Conservation (phyloP, 1,140 invertebrate species). For the Bombus turneri region DNA sequence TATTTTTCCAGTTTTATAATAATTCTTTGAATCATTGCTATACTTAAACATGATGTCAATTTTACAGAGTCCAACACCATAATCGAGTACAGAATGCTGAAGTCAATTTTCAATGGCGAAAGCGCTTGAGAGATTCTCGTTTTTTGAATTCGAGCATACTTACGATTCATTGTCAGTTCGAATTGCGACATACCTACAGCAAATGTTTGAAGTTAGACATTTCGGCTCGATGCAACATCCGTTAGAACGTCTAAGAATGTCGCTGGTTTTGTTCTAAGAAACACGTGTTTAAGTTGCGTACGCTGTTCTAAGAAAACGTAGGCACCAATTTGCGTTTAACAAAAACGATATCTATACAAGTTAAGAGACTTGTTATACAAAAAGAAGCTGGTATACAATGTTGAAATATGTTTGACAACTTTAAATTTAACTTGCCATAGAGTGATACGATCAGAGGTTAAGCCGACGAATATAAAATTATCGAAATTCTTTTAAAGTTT, state of each 20-base stretch:
- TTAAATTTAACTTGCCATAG: too few species aligned
- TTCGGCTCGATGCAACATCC: conserved; percentile 46
- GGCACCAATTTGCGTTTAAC: not conserved
- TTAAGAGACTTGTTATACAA: not conserved
- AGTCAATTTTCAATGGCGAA: not conserved
- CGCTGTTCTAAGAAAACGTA: conserved; percentile 6
- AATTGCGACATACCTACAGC: conserved; percentile 5
- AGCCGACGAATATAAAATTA: not conserved
- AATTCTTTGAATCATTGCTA: not conserved
- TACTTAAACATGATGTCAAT: not conserved
- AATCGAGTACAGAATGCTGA: not conserved
- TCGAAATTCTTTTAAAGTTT: not conserved
- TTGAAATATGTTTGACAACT: not conserved
- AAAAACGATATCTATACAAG: not conserved
- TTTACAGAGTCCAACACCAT: not conserved
- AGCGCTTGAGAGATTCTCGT: not conserved
- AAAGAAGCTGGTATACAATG: not conserved
- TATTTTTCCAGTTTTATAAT: not conserved
- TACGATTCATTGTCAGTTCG: not conserved
- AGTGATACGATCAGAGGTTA: not conserved
- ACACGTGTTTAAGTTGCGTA: conserved; percentile 35
- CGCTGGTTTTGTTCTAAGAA: conserved; percentile 26
- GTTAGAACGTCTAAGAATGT: conserved; percentile 31
- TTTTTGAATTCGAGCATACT: not conserved
- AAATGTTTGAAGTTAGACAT: conserved; percentile 40